A percentile compares a stretch with the other conserved stretches of the same genome.
phyloP scores from a whole-genome alignment of 1,140 invertebrate species.

The Thaumatotibia leucotreta region DNA sequence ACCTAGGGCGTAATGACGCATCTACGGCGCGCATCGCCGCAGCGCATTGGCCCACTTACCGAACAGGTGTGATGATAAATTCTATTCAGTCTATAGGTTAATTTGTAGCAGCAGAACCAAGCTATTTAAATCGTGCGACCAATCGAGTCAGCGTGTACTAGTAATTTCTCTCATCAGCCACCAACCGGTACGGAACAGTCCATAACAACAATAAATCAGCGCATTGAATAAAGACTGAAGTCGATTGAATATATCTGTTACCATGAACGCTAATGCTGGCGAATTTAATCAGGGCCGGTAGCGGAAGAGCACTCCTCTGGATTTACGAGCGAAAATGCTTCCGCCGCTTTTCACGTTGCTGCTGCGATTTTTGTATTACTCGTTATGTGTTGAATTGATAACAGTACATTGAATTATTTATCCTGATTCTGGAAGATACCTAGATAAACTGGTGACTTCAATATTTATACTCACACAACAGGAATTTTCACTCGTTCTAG shows the following conservation, averaged over 20 bases:
- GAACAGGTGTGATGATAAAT: too few relatives aligned
- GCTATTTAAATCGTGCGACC: background rate
- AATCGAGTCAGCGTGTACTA: background rate
- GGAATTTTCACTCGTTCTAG: too few relatives aligned
- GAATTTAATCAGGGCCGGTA: conserved; percentile 7
- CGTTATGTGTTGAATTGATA: conserved; percentile 11
- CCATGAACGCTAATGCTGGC: conserved; percentile 7
- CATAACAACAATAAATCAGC: conserved; percentile 11
- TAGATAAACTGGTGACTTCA: too few relatives aligned
- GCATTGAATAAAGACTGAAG: conserved; percentile 12
- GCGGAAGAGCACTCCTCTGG: conserved; percentile 13
- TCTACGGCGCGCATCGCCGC: too few relatives aligned
- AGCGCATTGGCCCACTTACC: too few relatives aligned
- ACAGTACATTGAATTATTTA: conserved; percentile 9
- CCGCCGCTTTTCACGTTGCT: conserved; percentile 4
- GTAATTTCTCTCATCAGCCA: background rate
- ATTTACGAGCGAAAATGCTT: conserved; percentile 12
- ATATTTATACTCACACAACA: too few relatives aligned
- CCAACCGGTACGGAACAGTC: background rate
- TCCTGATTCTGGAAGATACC: background rate
- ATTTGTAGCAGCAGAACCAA: too few relatives aligned
- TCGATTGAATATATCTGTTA: conserved; percentile 14
- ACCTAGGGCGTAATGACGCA: too few relatives aligned
- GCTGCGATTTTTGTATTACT: conserved; percentile 12
- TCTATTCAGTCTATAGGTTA: too few relatives aligned